These are phyloP conservation scores for Ephydatia muelleri DNA, from an alignment of 37 sponge, comb jelly and placozoan genomes.

Conservation along the genomic window DNA sequence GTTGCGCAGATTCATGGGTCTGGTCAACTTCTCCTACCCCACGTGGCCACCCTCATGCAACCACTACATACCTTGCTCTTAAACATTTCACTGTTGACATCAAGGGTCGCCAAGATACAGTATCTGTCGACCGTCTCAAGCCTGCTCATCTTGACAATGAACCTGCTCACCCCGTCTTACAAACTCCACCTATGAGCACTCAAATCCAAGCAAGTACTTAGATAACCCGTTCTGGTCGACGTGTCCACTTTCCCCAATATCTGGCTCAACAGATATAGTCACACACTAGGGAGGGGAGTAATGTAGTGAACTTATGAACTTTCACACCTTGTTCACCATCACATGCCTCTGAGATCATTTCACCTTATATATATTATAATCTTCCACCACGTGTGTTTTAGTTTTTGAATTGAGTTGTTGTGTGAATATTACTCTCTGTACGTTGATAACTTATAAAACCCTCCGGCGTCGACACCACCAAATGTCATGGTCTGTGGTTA, in stretches of 20 bases:
- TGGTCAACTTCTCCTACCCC: slow-evolving; percentile 43
- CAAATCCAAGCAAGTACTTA: neutral
- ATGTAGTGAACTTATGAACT: neutral
- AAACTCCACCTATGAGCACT: slow-evolving; percentile 5
- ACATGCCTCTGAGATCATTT: too few relatives aligned
- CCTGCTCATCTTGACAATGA: slow-evolving; percentile 35
- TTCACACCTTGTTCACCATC: neutral
- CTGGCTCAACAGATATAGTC: neutral
- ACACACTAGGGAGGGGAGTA: slow-evolving; percentile 1
- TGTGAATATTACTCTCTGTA: too few relatives aligned
- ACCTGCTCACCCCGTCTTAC: slow-evolving; percentile 12
- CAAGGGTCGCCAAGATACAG: slow-evolving; percentile 38
- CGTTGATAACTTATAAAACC: too few relatives aligned
- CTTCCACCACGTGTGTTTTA: too few relatives aligned
- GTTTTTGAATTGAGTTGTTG: too few relatives aligned
- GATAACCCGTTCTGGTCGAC: slow-evolving; percentile 23
- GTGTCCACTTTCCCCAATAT: slow-evolving; percentile 6
- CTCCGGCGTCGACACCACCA: neutral
- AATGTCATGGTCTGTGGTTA: too few relatives aligned
- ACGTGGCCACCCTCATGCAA: slow-evolving; percentile 33
- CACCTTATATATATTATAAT: too few relatives aligned
- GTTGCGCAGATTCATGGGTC: slow-evolving; percentile 37
- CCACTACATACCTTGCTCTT: slow-evolving; percentile 43
- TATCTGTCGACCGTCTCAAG: slow-evolving; percentile 71
- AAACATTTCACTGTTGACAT: slow-evolving; percentile 65